Evolutionary conservation across 2,797 vertebrate species (phyloP), one percentile per base, ranked within the genome.

Genomic region (Eremophila alpestris): DNA sequence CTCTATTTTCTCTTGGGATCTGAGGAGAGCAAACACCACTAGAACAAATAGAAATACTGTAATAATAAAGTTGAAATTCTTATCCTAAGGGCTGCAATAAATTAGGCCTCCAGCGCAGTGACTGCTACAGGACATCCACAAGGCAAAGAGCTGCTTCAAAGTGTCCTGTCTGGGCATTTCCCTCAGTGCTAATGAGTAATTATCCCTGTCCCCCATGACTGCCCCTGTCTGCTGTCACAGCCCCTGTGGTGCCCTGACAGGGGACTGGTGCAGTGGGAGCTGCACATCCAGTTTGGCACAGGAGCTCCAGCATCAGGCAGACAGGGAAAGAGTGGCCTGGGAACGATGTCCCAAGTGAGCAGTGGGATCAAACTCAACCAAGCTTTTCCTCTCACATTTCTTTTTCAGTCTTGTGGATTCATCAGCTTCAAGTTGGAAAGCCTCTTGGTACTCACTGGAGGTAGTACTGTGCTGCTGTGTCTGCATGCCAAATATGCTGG

Each of bases 281-380:
- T 56, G 34, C 29, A 43, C 34, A 60, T 30, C n/a, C 38, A 14
- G 38, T 46, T n/a, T 62, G 71, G 68, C 60, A 38, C 1, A 2
- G 41, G 41, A 4, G 1, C 41, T 70, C 9, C 0, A 4, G n/a
- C 38, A 54, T 34, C 3, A 0, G n/a, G 16, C 12, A 75, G 27
- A 55, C 10, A 41, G 67, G 60, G 41, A 80, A 87, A 36, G 8
- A 68, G n/a, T 7, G 19, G 69, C 54, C 56, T 78, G 67, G 64
- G 38, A 75, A 62, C 68, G 34, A 43, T 55, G 43, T 80, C 64
- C 62, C 36, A n/a, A 63, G 58, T 0, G 5, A 85, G 46, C 2
- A 2, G 12, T 10, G 34, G 0, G 1, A 26, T 27, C 64, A 52
- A 80, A 38, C 30, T 40, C 34, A 89, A 45, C 36, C 1, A 2